phyloP scores from a whole-genome alignment of 2,797 vertebrate species.

The Coregonus ussuriensis region DNA sequence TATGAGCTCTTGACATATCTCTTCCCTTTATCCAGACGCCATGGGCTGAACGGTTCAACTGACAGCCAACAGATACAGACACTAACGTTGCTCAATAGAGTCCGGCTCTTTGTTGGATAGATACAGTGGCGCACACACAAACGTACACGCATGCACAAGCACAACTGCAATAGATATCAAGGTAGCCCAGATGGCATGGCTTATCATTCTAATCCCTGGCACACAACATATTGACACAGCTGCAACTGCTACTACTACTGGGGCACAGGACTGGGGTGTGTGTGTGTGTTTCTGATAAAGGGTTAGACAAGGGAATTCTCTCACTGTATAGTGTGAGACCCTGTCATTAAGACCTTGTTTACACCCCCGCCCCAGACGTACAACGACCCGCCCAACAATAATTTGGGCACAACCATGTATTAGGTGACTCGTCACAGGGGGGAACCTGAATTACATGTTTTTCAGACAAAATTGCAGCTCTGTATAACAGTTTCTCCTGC shows the following conservation, averaged over 20 bases:
- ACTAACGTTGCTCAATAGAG: background rate
- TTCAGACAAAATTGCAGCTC: background rate
- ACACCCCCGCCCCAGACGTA: background rate
- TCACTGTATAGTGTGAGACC: background rate
- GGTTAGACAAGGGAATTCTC: too few species aligned
- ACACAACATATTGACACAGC: background rate
- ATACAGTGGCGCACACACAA: background rate
- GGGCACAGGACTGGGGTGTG: background rate
- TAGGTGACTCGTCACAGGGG: background rate
- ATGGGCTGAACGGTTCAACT: background rate
- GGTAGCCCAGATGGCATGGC: slow-evolving; percentile 11
- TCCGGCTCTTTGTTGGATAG: background rate
- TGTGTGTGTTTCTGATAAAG: background rate
- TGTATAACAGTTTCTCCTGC: background rate
- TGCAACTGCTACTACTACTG: background rate
- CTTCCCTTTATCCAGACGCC: background rate
- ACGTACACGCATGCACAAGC: background rate
- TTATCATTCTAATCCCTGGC: slow-evolving; percentile 9
- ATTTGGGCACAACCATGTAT: background rate
- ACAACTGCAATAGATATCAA: background rate
- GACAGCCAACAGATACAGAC: slow-evolving; percentile 2
- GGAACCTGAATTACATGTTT: background rate
- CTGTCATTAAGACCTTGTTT: background rate
- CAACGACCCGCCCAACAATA: too few species aligned
- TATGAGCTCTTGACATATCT: background rate